Base-by-base conservation (phyloP, 2,797 vertebrate genomes). In the Acanthurus lineatus region DNA sequence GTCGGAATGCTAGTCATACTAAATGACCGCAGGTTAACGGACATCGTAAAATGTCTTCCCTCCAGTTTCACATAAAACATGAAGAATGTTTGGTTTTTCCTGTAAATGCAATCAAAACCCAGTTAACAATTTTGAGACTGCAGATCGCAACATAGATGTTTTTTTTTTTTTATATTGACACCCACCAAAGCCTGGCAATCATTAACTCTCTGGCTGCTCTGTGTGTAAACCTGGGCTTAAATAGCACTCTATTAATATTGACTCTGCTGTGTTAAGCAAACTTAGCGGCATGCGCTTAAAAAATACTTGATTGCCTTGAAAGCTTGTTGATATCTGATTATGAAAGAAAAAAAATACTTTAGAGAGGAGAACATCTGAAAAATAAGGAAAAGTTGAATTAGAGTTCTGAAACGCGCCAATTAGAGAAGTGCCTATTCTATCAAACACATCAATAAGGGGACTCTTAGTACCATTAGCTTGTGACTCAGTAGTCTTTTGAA, bases 221-320 rank as follows among this genome's bases (percentile, higher is more conserved):
- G 91, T 93, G 92, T 93, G 91, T 93, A 93, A 93, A 92, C 89
- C 75, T 80, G 79, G 81, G 84, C 86, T 92, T 93, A 91, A 94
- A 93, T 92, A 89, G 92, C 89, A 91, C 91, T 93, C 86, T 87
- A 91, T 93, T 94, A 91, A 94, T 95, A 94, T 94, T 94, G 92
- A 94, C 92, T 91, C 77, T 91, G 79, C 90, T 93, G 83, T 90
- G 92, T 92, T 91, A 93, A 92, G 90, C 88, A 94, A 94, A 94
- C 92, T 87, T 83, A 22, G 86, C 20, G 73, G 88, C 86, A 88
- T 93, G 85, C 28, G 77, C 88, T 91, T 90, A 81, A 91, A 35
- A 92, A 92, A 90, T 86, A 91, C 84, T 91, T 85, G 86, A 93
- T 90, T 94, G 78, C 88, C 75, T 90, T 90, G 82, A 93, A 92